Percentiles rank a stretch among this genome's conserved stretches.
Evolutionary conservation across 2,113 vertebrate species (phyloP).

Genomic region (Gadus macrocephalus): DNA sequence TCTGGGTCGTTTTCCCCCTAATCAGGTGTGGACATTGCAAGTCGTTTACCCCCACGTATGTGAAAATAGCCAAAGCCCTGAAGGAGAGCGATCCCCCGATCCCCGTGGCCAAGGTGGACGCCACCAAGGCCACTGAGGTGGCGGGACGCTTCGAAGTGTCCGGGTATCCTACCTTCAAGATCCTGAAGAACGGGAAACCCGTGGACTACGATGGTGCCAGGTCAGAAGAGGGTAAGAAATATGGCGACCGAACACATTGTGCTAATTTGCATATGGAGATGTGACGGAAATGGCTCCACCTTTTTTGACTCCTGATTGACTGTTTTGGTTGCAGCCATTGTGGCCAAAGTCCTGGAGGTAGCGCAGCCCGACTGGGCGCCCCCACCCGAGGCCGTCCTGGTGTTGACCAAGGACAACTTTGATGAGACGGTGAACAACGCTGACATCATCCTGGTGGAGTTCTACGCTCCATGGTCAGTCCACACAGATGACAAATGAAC

Average conservation of each 20-base stretch:
- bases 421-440: slow-evolving; percentile 82
- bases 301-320: neutral
- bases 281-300: neutral
- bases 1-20: neutral
- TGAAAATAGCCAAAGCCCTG: slow-evolving; percentile 85
- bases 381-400: slow-evolving; percentile 87
- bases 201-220: slow-evolving; percentile 91
- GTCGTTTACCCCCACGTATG: slow-evolving; percentile 92
- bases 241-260: neutral
- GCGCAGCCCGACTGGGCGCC: slow-evolving; percentile 88
- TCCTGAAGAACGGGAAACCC: slow-evolving; percentile 89
- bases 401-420: slow-evolving; percentile 92
- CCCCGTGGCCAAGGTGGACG: slow-evolving; percentile 92
- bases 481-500: neutral
- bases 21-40: slow-evolving; percentile 96
- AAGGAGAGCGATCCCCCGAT: slow-evolving; percentile 88
- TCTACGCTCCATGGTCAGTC: slow-evolving; percentile 96
- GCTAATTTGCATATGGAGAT: neutral
- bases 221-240: slow-evolving; percentile 80
- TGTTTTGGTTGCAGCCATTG: slow-evolving; percentile 77
- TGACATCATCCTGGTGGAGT: slow-evolving; percentile 96
- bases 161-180: slow-evolving; percentile 95
- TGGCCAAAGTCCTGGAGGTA: slow-evolving; percentile 85
- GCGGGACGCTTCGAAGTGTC: slow-evolving; percentile 85
- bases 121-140: slow-evolving; percentile 75